Evolutionary conservation across 2,113 vertebrate species (phyloP), one percentile per base, ranked within the genome.

Genomic region (Gambusia holbrooki): DNA sequence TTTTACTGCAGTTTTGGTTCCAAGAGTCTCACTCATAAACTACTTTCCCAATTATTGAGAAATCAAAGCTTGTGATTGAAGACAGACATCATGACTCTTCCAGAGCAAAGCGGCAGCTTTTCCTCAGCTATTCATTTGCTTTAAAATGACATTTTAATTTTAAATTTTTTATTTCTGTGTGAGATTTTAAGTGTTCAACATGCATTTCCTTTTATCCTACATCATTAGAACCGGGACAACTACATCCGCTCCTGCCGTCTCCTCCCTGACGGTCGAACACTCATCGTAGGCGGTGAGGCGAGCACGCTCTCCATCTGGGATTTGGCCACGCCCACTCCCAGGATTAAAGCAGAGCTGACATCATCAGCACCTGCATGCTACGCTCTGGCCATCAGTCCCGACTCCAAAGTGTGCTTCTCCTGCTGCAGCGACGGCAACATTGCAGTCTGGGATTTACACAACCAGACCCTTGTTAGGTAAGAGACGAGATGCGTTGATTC

Each of bases 351-450:
- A 0, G 97, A 99, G 92, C 92, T 99, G n/a, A 98, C 97, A 0
- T 98, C 97, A 45, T 99, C 97, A 0, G 97, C 97, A 1, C 97
- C 97, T 0, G 97, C 97, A 37, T 99, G 97, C 92, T 99, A 99
- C 0, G 97, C 97, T 25, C 89, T 99, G 93, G 97, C 97, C 87
- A 99, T 99, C 94, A 98, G 97, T 92, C 97, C 97, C 0, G 97
- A 99, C 1, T 97, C 97, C 93, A 99, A 99, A 88, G 97, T 98
- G 87, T 99, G 97, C 94, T 98, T 98, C 92, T 99, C 97, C 61
- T 99, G 97, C 93, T 99, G 97, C 94, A 98, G 97, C 0, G 97
- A 99, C 0, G 97, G 97, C 25, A 99, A 99, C 93, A 98, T 99
- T 0, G 97, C 97, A 0, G 97, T 99, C 15, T 99, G 97, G 97